Conservation (phyloP, 2,888 invertebrate species). For the Drosophila rellima region DNA sequence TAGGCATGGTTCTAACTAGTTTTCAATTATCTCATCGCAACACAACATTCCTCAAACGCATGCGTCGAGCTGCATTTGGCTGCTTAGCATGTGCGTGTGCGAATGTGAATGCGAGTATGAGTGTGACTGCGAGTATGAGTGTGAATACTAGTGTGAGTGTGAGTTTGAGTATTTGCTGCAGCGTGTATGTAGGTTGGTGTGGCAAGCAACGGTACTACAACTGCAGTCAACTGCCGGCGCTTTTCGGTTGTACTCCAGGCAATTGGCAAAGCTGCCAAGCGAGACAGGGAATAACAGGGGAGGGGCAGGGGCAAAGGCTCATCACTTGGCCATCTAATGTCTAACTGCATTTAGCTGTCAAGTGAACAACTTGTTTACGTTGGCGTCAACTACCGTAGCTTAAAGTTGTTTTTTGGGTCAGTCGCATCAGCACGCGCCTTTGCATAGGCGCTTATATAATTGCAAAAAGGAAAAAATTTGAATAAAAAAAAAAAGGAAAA, state of each 20-base stretch:
- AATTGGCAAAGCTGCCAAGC: constrained; percentile 62
- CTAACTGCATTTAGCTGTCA: constrained; percentile 77
- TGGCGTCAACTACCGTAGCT: constrained; percentile 67
- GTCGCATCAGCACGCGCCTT: constrained; percentile 64
- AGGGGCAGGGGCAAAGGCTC: constrained; percentile 49
- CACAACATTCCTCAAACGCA: constrained; percentile 69
- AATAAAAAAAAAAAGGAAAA: constrained; percentile 12
- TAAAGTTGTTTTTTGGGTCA: constrained; percentile 66
- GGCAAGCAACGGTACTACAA: constrained; percentile 74
- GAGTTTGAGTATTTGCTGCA: constrained; percentile 50
- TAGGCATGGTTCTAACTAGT: constrained; percentile 22
- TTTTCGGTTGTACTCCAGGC: constrained; percentile 57
- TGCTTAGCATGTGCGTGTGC: constrained; percentile 58
- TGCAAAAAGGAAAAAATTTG: constrained; percentile 17
- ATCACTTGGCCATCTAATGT: constrained; percentile 76
- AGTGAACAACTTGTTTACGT: constrained; percentile 73
- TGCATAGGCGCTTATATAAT: constrained; percentile 71
- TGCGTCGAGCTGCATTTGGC: constrained; percentile 54
- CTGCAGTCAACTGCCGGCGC: constrained; percentile 50
- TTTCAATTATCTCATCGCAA: constrained; percentile 70
- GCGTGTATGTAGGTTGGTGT: constrained; percentile 74
- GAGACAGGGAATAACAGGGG: neutral
- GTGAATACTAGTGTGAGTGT: constrained; percentile 7
- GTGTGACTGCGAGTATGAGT: constrained; percentile 31
- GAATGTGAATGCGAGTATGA: constrained; percentile 14